Conservation (phyloP, 1,140 invertebrate genomes). For the Trachelipus rathkii region DNA sequence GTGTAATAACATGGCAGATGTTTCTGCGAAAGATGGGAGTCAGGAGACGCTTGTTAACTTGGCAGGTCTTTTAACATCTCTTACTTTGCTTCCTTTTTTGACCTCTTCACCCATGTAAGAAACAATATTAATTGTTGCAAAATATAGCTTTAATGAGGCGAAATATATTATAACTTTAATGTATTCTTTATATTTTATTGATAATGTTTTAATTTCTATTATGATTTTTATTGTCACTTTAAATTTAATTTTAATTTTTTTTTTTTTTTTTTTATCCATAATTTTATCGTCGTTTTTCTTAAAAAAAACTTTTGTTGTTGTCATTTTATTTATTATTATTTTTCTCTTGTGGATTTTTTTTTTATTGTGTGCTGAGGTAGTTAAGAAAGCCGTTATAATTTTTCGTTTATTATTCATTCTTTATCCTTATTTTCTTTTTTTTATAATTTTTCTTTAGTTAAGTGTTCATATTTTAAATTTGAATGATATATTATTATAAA, state of each 20-base stretch:
- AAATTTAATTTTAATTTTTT: too few relatives aligned
- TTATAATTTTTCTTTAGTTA: too few relatives aligned
- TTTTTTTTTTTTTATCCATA: too few relatives aligned
- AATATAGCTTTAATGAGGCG: background rate
- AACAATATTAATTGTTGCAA: background rate
- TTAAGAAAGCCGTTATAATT: too few relatives aligned
- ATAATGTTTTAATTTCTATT: too few relatives aligned
- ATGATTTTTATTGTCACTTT: too few relatives aligned
- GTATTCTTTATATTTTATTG: background rate
- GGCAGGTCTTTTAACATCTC: conserved; percentile 69
- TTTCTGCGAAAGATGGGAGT: conserved; percentile 66
- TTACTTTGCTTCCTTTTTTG: conserved; percentile 69
- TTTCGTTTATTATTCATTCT: background rate
- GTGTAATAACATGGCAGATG: conserved; percentile 74
- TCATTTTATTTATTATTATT: background rate
- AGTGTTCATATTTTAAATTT: too few relatives aligned
- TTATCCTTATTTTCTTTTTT: too few relatives aligned
- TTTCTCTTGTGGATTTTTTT: background rate
- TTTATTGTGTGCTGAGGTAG: too few relatives aligned
- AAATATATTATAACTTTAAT: background rate
- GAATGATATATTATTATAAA: too few relatives aligned
- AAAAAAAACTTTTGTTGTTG: too few relatives aligned
- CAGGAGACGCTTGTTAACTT: conserved; percentile 95
- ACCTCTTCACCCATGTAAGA: conserved; percentile 48
- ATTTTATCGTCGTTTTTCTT: too few relatives aligned